phyloP scores from a whole-genome alignment of 2,888 invertebrate genomes.

The Drosophila ustulata region DNA sequence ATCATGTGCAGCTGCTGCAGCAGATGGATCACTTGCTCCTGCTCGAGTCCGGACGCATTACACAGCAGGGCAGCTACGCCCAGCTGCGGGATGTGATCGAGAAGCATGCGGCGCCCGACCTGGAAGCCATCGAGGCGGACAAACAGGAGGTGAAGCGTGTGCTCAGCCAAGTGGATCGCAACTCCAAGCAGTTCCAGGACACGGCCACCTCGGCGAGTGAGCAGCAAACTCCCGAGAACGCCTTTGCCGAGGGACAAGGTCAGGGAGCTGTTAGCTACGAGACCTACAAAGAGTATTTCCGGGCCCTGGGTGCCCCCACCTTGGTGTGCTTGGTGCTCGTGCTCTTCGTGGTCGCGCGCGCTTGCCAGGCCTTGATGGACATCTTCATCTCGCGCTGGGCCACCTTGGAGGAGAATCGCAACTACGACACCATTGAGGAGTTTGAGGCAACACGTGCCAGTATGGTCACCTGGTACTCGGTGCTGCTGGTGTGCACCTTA shows the following conservation, averaged over 20 bases:
- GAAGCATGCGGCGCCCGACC: constrained; percentile 79
- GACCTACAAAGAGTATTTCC: constrained; percentile 87
- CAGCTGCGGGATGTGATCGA: constrained; percentile 86
- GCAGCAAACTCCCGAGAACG: constrained; percentile 34
- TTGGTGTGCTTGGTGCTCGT: constrained; percentile 79
- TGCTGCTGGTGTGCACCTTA: constrained; percentile 71
- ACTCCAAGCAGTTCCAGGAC: constrained; percentile 59
- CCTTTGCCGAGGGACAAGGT: constrained; percentile 85
- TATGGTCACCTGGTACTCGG: constrained; percentile 78
- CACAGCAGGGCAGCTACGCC: constrained; percentile 80
- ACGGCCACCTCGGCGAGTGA: constrained; percentile 2
- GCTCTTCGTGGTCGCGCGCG: constrained; percentile 87
- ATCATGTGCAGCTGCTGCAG: constrained; percentile 88
- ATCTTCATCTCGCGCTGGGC: constrained; percentile 91
- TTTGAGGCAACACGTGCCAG: constrained; percentile 57
- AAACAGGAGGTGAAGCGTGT: constrained; percentile 70
- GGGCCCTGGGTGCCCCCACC: constrained; percentile 85
- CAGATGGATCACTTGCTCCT: constrained; percentile 86
- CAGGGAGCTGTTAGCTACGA: constrained; percentile 88
- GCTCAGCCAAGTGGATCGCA: constrained; percentile 76
- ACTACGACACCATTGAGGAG: constrained; percentile 33
- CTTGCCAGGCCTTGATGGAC: constrained; percentile 88
- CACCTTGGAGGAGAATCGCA: constrained; percentile 80
- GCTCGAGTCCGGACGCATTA: constrained; percentile 85
- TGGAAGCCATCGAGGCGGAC: constrained; percentile 70